These are phyloP conservation scores for Steinernema scapterisci DNA, from an alignment of 2,888 invertebrate genomes.

Conservation along the genomic window DNA sequence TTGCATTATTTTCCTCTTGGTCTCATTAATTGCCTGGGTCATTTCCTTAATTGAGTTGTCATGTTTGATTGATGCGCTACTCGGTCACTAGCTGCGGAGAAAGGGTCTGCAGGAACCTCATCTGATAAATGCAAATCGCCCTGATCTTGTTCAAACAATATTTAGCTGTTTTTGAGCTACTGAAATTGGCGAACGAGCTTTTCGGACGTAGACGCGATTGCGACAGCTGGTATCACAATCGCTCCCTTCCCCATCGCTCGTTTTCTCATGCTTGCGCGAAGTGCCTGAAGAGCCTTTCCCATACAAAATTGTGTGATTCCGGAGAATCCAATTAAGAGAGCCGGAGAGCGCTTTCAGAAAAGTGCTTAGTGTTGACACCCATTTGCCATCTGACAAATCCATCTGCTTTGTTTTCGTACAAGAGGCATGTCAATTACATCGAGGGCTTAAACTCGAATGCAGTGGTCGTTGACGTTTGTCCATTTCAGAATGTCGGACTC, in stretches of 20 bases:
- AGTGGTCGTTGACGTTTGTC: not conserved
- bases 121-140: too few relatives aligned
- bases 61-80: not conserved
- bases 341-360: not conserved
- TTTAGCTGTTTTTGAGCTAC: too few relatives aligned
- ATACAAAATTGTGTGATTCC: too few relatives aligned
- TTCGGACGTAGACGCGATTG: too few relatives aligned
- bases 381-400: constrained; percentile 31
- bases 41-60: constrained; percentile 3
- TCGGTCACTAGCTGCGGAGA: not conserved
- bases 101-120: too few relatives aligned
- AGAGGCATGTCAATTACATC: constrained; percentile 5
- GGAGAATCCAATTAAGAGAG: too few relatives aligned
- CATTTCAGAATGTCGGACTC: constrained; percentile 39
- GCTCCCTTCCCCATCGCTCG: too few relatives aligned
- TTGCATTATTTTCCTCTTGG: not conserved
- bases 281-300: too few relatives aligned
- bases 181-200: too few relatives aligned
- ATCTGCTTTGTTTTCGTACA: constrained; percentile 6
- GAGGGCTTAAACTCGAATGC: not conserved
- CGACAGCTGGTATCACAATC: too few relatives aligned
- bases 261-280: too few relatives aligned
- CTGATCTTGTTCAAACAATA: too few relatives aligned
- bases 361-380: not conserved
- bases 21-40: not conserved